phyloP scores from a whole-genome alignment of 2,113 vertebrate genomes.

The Cyphomyrus discorhynchus region DNA sequence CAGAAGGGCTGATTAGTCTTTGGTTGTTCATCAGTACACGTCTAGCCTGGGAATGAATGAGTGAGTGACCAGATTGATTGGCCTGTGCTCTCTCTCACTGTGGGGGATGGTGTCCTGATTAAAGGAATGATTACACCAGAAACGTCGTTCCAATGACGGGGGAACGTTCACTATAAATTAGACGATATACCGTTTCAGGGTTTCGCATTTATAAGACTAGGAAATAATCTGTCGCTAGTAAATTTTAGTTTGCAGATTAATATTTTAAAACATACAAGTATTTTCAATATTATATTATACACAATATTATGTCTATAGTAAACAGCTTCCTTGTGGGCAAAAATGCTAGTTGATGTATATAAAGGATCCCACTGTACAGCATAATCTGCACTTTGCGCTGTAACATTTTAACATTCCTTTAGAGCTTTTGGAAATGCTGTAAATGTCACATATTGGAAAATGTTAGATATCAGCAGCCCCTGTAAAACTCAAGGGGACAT shows the following conservation, averaged over 20 bases:
- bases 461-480: not conserved
- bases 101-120: constrained; percentile 16
- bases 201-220: not conserved
- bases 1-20: constrained; percentile 16
- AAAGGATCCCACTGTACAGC: not conserved
- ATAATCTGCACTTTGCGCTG: not conserved
- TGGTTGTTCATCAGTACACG: not conserved
- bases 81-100: constrained; percentile 17
- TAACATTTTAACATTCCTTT: not conserved
- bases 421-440: not conserved
- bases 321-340: not conserved
- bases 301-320: not conserved
- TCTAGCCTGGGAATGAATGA: constrained; percentile 8
- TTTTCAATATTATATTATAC: not conserved
- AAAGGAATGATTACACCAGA: not conserved
- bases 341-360: not conserved
- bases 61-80: constrained; percentile 29
- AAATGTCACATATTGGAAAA: not conserved
- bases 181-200: not conserved
- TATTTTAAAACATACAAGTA: not conserved
- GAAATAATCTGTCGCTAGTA: not conserved
- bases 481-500: not conserved
- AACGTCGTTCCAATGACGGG: not conserved
- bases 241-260: not conserved
- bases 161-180: not conserved